Evolutionary conservation across 2,888 invertebrate species (phyloP).

Genomic region (Chymomyza procnemis): DNA sequence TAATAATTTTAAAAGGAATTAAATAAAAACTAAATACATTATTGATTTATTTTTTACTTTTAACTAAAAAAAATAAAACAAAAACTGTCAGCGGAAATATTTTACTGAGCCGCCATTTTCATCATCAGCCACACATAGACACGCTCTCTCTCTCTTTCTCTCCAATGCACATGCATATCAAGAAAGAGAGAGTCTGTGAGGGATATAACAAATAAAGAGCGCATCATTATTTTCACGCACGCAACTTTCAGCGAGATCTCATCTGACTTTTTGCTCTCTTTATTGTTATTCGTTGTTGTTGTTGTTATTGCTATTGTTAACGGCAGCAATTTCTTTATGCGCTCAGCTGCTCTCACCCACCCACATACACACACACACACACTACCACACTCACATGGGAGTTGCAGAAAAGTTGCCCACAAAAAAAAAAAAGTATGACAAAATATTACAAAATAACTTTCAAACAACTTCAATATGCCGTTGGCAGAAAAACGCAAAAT

Average conservation of each 20-base stretch:
- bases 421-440: not conserved
- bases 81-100: not conserved
- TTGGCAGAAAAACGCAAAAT: not conserved
- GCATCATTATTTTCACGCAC: not conserved
- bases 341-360: not conserved
- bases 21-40: not conserved
- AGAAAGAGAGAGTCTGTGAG: no score
- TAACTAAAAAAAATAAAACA: not conserved
- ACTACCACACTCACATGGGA: not conserved
- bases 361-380: not conserved
- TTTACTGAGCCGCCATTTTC: not conserved
- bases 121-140: not conserved
- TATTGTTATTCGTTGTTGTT: not conserved
- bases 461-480: constrained; percentile 6
- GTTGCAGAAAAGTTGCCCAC: not conserved
- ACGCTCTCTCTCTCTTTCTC: not conserved
- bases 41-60: not conserved
- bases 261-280: not conserved
- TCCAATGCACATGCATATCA: not conserved
- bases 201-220: not conserved
- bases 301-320: not conserved
- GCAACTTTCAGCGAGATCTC: not conserved
- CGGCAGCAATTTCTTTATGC: not conserved
- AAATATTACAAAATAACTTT: constrained; percentile 7
- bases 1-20: not conserved